These are phyloP conservation scores for Brachypteracias leptosomus DNA, from an alignment of 2,113 vertebrate genomes.

Conservation along the genomic window DNA sequence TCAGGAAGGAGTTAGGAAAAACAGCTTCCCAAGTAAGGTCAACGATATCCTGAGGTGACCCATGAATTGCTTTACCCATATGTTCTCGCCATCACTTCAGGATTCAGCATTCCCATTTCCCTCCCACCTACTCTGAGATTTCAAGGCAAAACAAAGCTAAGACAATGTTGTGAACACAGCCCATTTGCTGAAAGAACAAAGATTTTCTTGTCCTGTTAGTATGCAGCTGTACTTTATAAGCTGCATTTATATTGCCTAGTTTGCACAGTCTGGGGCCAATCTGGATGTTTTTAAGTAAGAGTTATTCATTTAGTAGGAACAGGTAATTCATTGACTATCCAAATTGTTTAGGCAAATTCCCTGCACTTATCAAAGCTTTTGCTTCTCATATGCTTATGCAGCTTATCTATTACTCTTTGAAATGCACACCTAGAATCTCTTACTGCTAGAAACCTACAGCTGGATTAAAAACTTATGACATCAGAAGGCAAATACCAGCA, in stretches of 20 bases:
- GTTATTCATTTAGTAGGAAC: neutral
- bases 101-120: neutral
- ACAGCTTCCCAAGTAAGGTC: neutral
- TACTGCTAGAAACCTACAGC: neutral
- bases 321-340: neutral
- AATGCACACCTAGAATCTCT: neutral
- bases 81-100: neutral
- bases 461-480: neutral
- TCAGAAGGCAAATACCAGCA: neutral
- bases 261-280: neutral
- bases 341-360: neutral
- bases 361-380: neutral
- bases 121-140: neutral
- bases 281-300: neutral
- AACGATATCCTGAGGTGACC: neutral
- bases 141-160: neutral
- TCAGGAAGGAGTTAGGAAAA: neutral
- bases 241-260: neutral
- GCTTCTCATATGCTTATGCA: neutral
- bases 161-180: neutral
- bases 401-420: neutral
- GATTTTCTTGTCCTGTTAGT: neutral
- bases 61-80: neutral
- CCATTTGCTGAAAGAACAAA: neutral
- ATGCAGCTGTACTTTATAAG: neutral